A percentile compares a stretch with the other conserved stretches of the same genome.
Conservation (phyloP, 2,888 invertebrate species). For the Trichacis sp. region DNA sequence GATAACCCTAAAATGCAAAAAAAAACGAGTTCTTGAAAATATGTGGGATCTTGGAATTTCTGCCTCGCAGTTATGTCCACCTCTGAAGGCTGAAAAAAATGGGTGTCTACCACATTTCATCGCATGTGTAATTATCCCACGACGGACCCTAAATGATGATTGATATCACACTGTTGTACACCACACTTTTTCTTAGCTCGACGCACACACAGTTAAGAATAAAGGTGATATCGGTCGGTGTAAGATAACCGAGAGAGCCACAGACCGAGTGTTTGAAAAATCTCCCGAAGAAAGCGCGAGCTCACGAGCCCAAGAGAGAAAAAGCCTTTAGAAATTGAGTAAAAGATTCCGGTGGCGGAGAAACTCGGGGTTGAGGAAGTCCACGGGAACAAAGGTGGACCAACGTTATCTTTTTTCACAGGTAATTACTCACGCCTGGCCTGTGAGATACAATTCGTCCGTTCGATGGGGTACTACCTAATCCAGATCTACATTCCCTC, state of each 20-base stretch:
- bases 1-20: background rate
- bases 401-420: slow-evolving; percentile 68
- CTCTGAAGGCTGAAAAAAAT: no score
- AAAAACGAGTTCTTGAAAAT: background rate
- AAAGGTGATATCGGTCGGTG: slow-evolving; percentile 9
- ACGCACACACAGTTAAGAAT: background rate
- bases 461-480: slow-evolving; percentile 98
- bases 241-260: background rate
- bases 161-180: no score
- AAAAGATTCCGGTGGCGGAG: slow-evolving; percentile 35
- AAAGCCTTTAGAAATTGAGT: slow-evolving; percentile 30
- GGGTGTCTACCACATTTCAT: no score
- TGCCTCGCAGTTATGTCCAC: no score
- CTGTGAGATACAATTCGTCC: slow-evolving; percentile 96
- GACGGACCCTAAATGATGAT: no score
- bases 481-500: slow-evolving; percentile 99
- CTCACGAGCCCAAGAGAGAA: slow-evolving; percentile 16
- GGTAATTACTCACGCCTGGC: slow-evolving; percentile 97
- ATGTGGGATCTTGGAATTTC: no score
- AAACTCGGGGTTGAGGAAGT: slow-evolving; percentile 45
- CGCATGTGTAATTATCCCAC: no score
- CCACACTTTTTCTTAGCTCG: no score
- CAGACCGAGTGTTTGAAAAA: background rate
- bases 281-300: slow-evolving; percentile 1
- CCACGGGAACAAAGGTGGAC: slow-evolving; percentile 23